Percentiles rank a stretch among this genome's conserved stretches.
These are phyloP conservation scores for Meloidogyne floridensis DNA, from an alignment of 1,140 invertebrate genomes.

Conservation along the genomic window DNA sequence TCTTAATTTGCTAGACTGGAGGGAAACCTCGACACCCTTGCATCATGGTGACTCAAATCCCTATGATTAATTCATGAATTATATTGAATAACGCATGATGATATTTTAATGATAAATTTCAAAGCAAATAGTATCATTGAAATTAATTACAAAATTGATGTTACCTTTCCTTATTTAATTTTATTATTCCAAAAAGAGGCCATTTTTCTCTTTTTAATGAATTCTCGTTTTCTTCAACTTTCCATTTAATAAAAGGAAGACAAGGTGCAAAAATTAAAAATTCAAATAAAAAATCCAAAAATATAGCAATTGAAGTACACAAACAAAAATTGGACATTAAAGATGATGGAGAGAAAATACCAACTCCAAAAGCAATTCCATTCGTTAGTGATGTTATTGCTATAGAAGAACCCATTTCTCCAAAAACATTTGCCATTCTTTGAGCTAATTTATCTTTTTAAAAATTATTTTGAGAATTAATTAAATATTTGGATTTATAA, in stretches of 20 bases:
- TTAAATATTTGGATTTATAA: conserved; percentile 9
- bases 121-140: no score
- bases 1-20: no score
- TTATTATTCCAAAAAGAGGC: neutral
- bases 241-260: conserved; percentile 32
- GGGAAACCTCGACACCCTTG: no score
- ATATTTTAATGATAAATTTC: no score
- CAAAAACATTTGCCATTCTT: conserved; percentile 35
- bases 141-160: no score
- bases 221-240: conserved; percentile 9
- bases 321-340: conserved; percentile 53
- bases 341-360: conserved; percentile 55
- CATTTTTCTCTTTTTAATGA: neutral
- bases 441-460: conserved; percentile 1
- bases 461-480: neutral
- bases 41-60: no score
- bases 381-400: conserved; percentile 61
- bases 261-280: conserved; percentile 56
- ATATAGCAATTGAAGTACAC: conserved; percentile 55
- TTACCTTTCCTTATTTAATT: neutral
- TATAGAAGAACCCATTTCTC: conserved; percentile 46
- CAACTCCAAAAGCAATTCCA: conserved; percentile 54
- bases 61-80: no score
- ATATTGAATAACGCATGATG: no score
- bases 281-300: conserved; percentile 58